Percentiles rank a stretch among this genome's conserved stretches.
These are phyloP conservation scores for Hybognathus amarus DNA, from an alignment of 2,797 vertebrate genomes.

Conservation along the genomic window DNA sequence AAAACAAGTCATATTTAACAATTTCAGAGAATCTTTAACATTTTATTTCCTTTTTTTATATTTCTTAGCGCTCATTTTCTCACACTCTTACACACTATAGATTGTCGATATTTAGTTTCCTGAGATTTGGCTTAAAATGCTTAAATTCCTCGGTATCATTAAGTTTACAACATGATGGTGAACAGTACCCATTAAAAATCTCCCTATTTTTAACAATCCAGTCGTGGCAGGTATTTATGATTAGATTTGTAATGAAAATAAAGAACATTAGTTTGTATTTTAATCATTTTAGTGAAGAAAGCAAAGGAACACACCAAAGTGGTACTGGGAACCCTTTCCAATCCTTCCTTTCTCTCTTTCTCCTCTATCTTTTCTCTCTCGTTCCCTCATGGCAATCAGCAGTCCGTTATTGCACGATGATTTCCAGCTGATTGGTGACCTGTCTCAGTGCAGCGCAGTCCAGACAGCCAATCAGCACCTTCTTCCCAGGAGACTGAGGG, in stretches of 20 bases:
- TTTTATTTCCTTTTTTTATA: neutral
- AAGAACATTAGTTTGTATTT: neutral
- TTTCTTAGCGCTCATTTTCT: neutral
- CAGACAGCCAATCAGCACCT: constrained; percentile 80
- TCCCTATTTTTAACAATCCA: neutral
- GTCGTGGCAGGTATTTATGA: neutral
- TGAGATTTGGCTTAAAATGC: neutral
- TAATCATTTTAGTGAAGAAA: neutral
- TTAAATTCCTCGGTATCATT: neutral
- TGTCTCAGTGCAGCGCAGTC: constrained; percentile 76
- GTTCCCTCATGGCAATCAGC: neutral
- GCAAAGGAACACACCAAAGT: neutral
- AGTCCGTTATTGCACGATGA: constrained; percentile 21
- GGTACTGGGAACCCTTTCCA: neutral
- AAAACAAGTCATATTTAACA: neutral
- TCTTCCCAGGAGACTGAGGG: constrained; percentile 70
- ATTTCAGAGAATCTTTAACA: neutral
- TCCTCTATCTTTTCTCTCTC: neutral
- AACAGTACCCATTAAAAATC: neutral
- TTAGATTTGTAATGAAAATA: neutral
- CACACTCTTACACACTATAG: too few relatives aligned
- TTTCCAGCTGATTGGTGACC: constrained; percentile 77
- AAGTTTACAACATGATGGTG: neutral
- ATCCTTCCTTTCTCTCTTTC: constrained; percentile 22
- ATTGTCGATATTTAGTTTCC: too few relatives aligned